Base-by-base conservation (phyloP, 2,888 invertebrate genomes). In the Hetaerina titia region DNA sequence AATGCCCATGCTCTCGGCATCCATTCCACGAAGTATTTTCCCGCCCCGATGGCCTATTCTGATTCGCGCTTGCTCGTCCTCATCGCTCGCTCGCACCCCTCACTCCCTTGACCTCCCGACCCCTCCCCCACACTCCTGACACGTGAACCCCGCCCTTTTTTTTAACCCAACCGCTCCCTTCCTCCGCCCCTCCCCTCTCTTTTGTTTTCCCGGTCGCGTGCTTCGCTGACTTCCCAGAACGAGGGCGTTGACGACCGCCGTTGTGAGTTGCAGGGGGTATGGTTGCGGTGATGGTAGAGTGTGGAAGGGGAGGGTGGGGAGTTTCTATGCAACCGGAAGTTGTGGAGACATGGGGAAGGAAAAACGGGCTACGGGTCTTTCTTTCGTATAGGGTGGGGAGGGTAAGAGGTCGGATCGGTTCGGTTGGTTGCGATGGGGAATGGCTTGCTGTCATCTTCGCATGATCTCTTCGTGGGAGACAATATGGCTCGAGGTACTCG, bases 161-260 rank as follows among this genome's bases (percentile, higher is more conserved):
- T n/a, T n/a, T 45, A 45, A 2, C 69, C 8, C 17, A 69, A 60
- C 7, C 69, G 45, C 45, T 45, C 45, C 45, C 45, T 45, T 45
- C 69, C 69, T n/a, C 9, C 69, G 22, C 69, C n/a, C 88, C 57
- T 22, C 9, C 60, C 90, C 31, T n/a, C 6, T 56, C 90, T 64
- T 90, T 90, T 90, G 90, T 90, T 64, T 90, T 64, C 64, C 90
- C 45, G 63, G 90, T 90, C 90, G 90, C 90, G 90, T 90, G 90
- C 90, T 63, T 90, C 45, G 90, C n/a, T 64, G 90, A 64, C 64
- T 90, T 58, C 90, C 90, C 63, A 7, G 7, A 64, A 31, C 90
- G 90, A 63, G 90, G 90, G 90, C 90, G 90, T 90, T 64, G 90
- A 45, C 90, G 64, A 90, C 45, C 64, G 63, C 60, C 45, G 69